Evolutionary conservation across 2,797 vertebrate species (phyloP).

Genomic region (Lophotriccus pileatus): DNA sequence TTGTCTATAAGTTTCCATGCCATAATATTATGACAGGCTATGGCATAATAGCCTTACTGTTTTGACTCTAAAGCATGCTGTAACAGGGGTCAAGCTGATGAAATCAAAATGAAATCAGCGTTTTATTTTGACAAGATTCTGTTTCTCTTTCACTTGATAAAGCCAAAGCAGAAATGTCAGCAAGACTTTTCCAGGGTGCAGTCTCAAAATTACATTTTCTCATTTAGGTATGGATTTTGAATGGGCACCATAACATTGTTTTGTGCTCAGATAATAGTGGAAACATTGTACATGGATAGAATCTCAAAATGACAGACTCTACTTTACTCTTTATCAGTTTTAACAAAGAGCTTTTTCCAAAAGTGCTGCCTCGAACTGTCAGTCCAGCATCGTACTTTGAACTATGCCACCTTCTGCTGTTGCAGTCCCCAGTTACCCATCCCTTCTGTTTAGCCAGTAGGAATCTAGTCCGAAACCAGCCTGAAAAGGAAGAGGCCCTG

Average conservation of each 20-base stretch:
- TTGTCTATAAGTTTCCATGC: conserved; percentile 37
- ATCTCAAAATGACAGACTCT: neutral
- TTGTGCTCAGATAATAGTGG: neutral
- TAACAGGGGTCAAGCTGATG: conserved; percentile 29
- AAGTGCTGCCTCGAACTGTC: neutral
- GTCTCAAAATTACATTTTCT: conserved; percentile 4
- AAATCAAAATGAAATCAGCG: conserved; percentile 41
- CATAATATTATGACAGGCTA: conserved; percentile 40
- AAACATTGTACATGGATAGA: neutral
- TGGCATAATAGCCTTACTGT: conserved; percentile 36
- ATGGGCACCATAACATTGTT: neutral
- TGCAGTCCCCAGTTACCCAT: neutral
- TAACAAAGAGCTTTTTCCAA: neutral
- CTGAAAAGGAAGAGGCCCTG: neutral
- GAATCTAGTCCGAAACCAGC: neutral
- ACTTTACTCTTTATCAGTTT: neutral
- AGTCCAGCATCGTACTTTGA: neutral
- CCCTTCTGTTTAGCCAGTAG: neutral
- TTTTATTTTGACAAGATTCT: conserved; percentile 46
- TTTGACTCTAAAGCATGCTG: conserved; percentile 46
- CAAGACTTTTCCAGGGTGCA: neutral
- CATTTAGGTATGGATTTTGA: conserved; percentile 2
- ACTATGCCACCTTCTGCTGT: neutral
- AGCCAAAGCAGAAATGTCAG: conserved; percentile 29
- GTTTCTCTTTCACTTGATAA: conserved; percentile 44